phyloP scores from a whole-genome alignment of 2,113 vertebrate genomes.

The Coreoperca whiteheadi region DNA sequence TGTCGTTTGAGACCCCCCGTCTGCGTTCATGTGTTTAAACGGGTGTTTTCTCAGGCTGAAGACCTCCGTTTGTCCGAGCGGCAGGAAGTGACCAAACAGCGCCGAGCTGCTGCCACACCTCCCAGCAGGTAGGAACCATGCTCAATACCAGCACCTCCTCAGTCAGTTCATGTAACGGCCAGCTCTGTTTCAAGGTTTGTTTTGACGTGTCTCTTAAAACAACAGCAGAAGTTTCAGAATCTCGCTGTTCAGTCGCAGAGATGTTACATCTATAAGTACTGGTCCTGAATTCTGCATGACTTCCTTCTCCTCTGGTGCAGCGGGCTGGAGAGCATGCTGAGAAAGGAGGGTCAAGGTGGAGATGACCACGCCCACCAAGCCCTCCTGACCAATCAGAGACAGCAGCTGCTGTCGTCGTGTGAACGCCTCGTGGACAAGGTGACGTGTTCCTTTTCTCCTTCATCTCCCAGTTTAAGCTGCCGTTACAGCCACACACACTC shows the following conservation, averaged over 20 bases:
- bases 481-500: too few species aligned
- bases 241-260: too few species aligned
- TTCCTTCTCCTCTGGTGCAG: conserved; percentile 60
- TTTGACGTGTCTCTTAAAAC: too few species aligned
- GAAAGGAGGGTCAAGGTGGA: conserved; percentile 67
- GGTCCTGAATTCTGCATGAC: background rate
- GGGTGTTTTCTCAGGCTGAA: background rate
- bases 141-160: too few species aligned
- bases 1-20: too few species aligned
- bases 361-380: conserved; percentile 79
- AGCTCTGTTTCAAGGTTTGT: too few species aligned
- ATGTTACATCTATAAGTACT: too few species aligned
- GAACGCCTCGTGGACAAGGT: conserved; percentile 88
- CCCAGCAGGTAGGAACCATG: background rate
- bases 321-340: conserved; percentile 84
- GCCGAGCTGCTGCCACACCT: background rate
- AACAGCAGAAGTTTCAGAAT: too few species aligned
- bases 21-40: background rate
- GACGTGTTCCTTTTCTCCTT: conserved; percentile 19
- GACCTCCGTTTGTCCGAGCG: background rate
- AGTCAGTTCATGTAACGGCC: too few species aligned
- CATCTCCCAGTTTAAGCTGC: too few species aligned
- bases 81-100: background rate
- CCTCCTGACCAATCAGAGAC: conserved; percentile 79
- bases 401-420: conserved; percentile 78